Evolutionary conservation across 2,888 invertebrate genomes (phyloP), one percentile per base, ranked within the genome.

Genomic region (Seira ritae): DNA sequence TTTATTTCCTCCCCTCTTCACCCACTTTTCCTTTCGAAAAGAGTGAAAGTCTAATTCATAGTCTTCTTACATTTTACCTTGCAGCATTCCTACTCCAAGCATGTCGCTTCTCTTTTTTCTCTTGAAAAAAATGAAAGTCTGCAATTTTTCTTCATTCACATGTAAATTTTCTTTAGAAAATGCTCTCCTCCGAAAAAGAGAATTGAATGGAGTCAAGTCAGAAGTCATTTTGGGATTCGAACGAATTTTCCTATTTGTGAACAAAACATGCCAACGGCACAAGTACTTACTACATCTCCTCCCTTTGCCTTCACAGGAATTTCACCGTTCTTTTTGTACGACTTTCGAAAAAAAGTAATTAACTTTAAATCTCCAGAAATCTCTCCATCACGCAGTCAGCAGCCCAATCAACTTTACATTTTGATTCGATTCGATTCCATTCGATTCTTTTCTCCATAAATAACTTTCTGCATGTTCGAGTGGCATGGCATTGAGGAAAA

Each of bases 361-460:
- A 62, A 62, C 20, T 62, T 62, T 8, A 62, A 62, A 62, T 62
- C 62, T 62, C 20, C 12, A 12, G 22, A 62, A 62, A 62, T 62
- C 62, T 20, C 22, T 15, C 62, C 20, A 20, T 62, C 22, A 20
- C 3, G 20, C 62, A 22, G 20, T 42, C n/a, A n/a, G 62, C 8
- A 62, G n/a, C 20, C 62, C 22, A 20, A 62, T 62, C 62, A 20
- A 62, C 62, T 62, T 62, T 62, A 62, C 62, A 62, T 62, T 62
- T 20, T 8, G 50, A 50, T 62, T 62, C n/a, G 62, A 50, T 50
- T 15, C 31, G 8, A 31, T 31, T 31, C 31, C 31, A 31, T 31
- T 31, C 31, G 3, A 8, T 31, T 31, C 31, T 12, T 62, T 62
- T 62, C 62, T 62, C 15, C 50, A 62, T 62, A 62, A 62, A 62